Evolutionary conservation across 2,797 vertebrate species (phyloP).

Genomic region (Australoheros facetus): DNA sequence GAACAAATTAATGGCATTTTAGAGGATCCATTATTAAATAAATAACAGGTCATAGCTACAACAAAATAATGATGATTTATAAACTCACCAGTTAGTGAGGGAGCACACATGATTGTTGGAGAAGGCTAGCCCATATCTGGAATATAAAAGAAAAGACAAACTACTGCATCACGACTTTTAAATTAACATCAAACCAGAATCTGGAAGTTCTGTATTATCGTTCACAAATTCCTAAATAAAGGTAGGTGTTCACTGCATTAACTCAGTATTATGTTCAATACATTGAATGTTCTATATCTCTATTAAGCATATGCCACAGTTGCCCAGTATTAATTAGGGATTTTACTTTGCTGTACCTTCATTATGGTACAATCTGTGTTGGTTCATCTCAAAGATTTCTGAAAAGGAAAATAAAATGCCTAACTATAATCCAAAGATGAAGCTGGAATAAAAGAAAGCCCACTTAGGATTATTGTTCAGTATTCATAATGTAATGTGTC

Average conservation of each 20-base stretch:
- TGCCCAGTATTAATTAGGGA: too few species aligned
- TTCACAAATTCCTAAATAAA: background rate
- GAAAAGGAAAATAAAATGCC: too few species aligned
- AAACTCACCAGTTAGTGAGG: slow-evolving; percentile 80
- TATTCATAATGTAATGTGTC: too few species aligned
- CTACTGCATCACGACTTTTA: background rate
- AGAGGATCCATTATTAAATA: background rate
- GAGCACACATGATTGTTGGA: slow-evolving; percentile 78
- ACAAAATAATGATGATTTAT: background rate
- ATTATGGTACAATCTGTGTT: too few species aligned
- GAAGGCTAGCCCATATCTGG: slow-evolving; percentile 80
- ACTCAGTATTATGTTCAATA: too few species aligned
- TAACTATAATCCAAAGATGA: too few species aligned
- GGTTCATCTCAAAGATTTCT: too few species aligned
- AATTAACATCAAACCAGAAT: background rate
- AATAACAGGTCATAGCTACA: background rate
- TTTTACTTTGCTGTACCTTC: too few species aligned
- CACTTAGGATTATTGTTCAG: too few species aligned
- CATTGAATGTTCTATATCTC: too few species aligned
- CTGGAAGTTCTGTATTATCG: background rate
- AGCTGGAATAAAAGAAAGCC: too few species aligned
- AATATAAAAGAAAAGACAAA: slow-evolving; percentile 29
- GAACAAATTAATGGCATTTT: slow-evolving; percentile 2
- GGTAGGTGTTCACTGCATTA: background rate
- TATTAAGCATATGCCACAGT: too few species aligned